phyloP scores from a whole-genome alignment of 92 coral and sea anemone genomes.

The Phenganax stokvisi region DNA sequence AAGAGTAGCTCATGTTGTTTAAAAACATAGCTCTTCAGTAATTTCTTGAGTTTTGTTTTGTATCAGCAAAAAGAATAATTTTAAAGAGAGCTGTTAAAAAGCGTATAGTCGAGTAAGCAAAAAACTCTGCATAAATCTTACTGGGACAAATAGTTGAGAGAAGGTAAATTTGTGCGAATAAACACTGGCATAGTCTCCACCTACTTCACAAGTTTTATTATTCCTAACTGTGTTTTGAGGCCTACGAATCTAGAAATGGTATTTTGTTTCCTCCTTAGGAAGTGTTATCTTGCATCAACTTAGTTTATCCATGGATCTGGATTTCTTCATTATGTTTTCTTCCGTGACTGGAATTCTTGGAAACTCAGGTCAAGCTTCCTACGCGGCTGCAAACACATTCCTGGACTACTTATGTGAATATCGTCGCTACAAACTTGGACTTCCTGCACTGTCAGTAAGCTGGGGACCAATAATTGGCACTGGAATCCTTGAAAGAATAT shows the following conservation, averaged over 20 bases:
- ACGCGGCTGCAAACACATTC: constrained; percentile 61
- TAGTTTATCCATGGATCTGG: constrained; percentile 58
- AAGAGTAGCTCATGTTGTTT: not conserved
- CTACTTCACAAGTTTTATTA: not conserved
- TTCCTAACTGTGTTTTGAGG: not conserved
- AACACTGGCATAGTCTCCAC: too few species aligned
- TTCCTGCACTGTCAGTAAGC: constrained; percentile 58
- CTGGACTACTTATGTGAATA: constrained; percentile 54
- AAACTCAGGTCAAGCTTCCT: constrained; percentile 58
- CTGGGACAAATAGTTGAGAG: too few species aligned
- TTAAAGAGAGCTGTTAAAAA: too few species aligned
- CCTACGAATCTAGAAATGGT: not conserved
- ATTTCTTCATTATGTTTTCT: constrained; percentile 64
- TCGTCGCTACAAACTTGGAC: constrained; percentile 49
- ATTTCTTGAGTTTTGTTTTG: not conserved
- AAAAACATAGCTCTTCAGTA: not conserved
- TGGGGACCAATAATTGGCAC: constrained; percentile 62
- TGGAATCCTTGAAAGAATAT: constrained; percentile 52
- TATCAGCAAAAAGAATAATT: not conserved
- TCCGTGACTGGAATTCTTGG: constrained; percentile 58
- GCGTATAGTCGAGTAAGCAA: too few species aligned
- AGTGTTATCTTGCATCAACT: constrained; percentile 50
- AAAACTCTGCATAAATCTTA: too few species aligned
- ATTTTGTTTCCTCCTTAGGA: constrained; percentile 27
- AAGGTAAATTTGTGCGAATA: too few species aligned